Evolutionary conservation across 2,888 invertebrate species (phyloP), one percentile per base, ranked within the genome.

Genomic region (Bombylius major): DNA sequence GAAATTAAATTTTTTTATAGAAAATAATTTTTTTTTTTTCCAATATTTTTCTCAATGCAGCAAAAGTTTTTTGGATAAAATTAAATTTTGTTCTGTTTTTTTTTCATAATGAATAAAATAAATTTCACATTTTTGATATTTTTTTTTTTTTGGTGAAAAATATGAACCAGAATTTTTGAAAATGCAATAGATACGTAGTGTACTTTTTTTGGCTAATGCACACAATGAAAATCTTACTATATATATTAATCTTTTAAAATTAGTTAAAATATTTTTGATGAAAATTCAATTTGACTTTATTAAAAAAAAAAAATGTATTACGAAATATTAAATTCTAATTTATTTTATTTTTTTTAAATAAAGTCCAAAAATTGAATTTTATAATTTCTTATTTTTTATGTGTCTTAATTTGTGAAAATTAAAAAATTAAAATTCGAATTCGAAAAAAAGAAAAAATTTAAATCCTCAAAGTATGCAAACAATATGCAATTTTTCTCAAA

Each of bases 11-110:
- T 36, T 36, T 36, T 36, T 36, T 3, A 45, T 33, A 56, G 49
- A 44, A 33, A 53, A 31, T 48, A 54, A 13, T 47, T 23, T 50
- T 45, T 49, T 7, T 14, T 53, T 42, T 31, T 47, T 31, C 48
- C 47, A 11, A 36, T 56, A 50, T 51, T 55, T 48, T 48, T 54
- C 39, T 42, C 11, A 8, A 42, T 53, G 59, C 59, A 51, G 55
- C 59, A 36, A 48, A 59, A 59, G 57, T 59, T 59, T 59, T 59
- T 59, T 59, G 59, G 59, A 59, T 59, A 54, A 7, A 13, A 32
- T 42, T 6, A 36, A 42, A 42, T 42, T 7, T 42, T 42, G 5
- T 42, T 36, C 9, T 36, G n/a, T n/a, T 14, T 46, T 46, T 46
- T 47, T 47, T 47, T 47, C 9, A 36, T 36, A 36, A 36, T 36